Conservation (phyloP, 2,888 invertebrate genomes). For the Zootermopsis nevadensis region DNA sequence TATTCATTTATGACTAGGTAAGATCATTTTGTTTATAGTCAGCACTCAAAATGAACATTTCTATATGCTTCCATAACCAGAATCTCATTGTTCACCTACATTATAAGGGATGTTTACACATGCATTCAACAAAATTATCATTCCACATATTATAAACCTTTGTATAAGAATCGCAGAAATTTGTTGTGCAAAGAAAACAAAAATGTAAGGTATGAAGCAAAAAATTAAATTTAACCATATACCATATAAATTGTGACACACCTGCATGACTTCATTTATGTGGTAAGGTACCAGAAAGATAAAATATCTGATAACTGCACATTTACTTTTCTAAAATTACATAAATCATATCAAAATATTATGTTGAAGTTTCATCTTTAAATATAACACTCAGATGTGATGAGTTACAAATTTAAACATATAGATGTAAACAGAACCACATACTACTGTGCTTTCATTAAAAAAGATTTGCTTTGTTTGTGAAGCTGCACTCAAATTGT, state of each 20-base stretch:
- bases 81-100: too few relatives aligned
- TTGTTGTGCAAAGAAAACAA: not conserved
- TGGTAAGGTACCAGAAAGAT: not conserved
- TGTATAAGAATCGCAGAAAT: not conserved
- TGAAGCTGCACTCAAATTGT: too few relatives aligned
- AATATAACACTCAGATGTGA: too few relatives aligned
- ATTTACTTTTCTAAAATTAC: not conserved
- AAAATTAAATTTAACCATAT: not conserved
- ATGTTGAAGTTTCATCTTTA: not conserved
- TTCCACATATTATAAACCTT: not conserved
- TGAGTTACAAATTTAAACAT: too few relatives aligned
- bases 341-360: not conserved
- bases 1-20: conserved; percentile 15
- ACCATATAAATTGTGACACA: not conserved
- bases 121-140: not conserved
- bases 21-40: not conserved
- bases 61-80: too few relatives aligned
- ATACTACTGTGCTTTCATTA: too few relatives aligned
- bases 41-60: not conserved
- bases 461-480: not conserved
- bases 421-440: too few relatives aligned
- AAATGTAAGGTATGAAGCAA: not conserved
- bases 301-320: not conserved
- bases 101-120: too few relatives aligned
- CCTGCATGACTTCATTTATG: not conserved